A percentile compares a stretch with the other conserved stretches of the same genome.
Conservation (phyloP, 2,113 vertebrate species). For the Promerops cafer region DNA sequence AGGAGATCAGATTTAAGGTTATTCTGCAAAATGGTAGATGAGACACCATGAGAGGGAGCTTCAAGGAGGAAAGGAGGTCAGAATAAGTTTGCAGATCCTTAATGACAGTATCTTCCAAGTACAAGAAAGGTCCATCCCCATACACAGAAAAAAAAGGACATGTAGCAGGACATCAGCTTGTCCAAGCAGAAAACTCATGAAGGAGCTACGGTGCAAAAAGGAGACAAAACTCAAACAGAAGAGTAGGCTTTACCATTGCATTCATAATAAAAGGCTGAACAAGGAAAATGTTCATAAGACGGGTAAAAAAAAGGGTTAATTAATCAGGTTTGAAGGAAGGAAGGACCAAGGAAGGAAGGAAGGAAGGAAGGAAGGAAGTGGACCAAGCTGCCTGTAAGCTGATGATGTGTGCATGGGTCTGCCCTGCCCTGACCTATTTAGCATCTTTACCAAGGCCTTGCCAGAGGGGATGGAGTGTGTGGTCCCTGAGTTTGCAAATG, state of each 20-base stretch:
- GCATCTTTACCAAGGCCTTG: background rate
- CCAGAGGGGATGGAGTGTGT: background rate
- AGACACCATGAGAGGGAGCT: background rate
- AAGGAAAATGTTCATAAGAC: background rate
- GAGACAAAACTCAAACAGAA: background rate
- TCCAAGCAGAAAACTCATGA: background rate
- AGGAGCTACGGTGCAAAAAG: background rate
- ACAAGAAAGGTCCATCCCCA: background rate
- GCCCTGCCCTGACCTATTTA: background rate
- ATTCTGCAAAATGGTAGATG: background rate
- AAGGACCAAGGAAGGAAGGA: too few relatives aligned
- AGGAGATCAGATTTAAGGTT: background rate
- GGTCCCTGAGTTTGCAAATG: background rate
- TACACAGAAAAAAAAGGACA: background rate
- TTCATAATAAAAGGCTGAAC: background rate
- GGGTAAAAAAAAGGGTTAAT: background rate
- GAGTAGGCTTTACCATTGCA: background rate
- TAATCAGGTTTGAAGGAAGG: background rate
- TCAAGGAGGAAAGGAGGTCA: background rate
- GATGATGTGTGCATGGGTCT: background rate
- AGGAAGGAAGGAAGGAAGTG: too few relatives aligned
- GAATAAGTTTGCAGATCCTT: background rate
- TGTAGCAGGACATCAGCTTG: background rate
- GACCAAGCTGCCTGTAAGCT: background rate
- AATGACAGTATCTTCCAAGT: background rate